Conservation (phyloP, 1,140 invertebrate genomes). For the Drosophila pectinifera region DNA sequence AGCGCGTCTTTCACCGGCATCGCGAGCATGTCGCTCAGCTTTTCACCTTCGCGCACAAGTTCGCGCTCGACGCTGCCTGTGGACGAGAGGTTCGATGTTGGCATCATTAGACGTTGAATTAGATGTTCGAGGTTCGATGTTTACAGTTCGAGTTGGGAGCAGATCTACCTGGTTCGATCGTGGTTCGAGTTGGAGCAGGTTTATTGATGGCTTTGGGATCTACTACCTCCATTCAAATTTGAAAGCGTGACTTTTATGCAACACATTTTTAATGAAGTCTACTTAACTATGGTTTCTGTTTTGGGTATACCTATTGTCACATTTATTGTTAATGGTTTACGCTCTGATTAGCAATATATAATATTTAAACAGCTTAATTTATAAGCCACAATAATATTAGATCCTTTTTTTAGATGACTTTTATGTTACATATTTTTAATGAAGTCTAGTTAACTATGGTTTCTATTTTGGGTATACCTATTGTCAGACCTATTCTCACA, state of each 20-base stretch:
- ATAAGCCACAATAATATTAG: no score
- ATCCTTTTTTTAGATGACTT: no score
- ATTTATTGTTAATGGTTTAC: neutral
- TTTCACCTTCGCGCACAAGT: conserved; percentile 91
- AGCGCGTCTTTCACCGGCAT: conserved; percentile 92
- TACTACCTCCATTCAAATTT: conserved; percentile 4
- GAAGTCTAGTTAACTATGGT: no score
- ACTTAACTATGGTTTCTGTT: neutral
- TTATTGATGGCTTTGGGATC: neutral
- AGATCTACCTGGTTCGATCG: neutral
- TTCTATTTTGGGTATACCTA: neutral
- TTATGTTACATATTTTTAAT: conserved; percentile 4
- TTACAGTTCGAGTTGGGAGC: neutral
- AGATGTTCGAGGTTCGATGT: conserved; percentile 13
- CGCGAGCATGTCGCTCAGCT: conserved; percentile 91
- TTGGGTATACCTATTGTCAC: neutral
- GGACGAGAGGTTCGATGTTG: conserved; percentile 11
- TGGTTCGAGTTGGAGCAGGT: conserved; percentile 1
- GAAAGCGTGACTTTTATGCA: conserved; percentile 19
- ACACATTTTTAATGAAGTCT: neutral
- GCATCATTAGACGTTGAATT: neutral
- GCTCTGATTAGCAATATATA: neutral
- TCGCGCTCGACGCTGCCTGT: conserved; percentile 88
- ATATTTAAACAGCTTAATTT: no score
- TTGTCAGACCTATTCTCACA: neutral